These are phyloP conservation scores for Platyscapa corneri DNA, from an alignment of 1,140 invertebrate species.

Conservation along the genomic window DNA sequence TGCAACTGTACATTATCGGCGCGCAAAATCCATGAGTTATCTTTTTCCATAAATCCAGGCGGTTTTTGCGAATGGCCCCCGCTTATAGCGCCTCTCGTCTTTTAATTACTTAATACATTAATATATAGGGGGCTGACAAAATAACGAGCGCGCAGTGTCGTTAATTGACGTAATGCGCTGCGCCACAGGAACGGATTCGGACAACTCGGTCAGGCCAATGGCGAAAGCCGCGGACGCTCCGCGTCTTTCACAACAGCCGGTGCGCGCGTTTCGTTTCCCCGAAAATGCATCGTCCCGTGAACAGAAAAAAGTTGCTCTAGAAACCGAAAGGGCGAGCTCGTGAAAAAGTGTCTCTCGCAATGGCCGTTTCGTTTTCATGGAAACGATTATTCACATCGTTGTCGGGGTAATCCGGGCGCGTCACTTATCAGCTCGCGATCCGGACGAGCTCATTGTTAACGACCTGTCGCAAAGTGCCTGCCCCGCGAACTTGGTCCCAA, in stretches of 20 bases:
- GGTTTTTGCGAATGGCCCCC: background rate
- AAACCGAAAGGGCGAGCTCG: background rate
- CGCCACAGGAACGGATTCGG: background rate
- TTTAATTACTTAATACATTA: background rate
- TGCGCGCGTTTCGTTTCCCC: background rate
- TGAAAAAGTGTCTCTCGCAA: background rate
- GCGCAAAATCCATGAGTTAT: background rate
- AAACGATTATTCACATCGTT: conserved; percentile 36
- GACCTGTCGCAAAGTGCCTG: background rate
- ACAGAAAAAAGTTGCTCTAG: background rate
- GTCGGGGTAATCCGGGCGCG: background rate
- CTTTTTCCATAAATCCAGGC: conserved; percentile 1
- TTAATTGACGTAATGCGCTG: background rate
- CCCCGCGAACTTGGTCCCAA: background rate
- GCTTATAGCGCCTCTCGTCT: background rate
- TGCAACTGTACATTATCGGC: background rate
- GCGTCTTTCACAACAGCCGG: background rate
- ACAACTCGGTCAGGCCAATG: background rate
- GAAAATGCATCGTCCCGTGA: conserved; percentile 1
- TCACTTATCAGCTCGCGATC: conserved; percentile 7
- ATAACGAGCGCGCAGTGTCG: background rate
- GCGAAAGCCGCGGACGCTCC: background rate
- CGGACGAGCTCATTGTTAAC: background rate
- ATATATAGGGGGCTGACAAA: background rate
- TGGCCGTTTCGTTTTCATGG: background rate